Evolutionary conservation across 2,888 invertebrate genomes (phyloP), one percentile per base, ranked within the genome.

Genomic region (Dolichomitus sp.): DNA sequence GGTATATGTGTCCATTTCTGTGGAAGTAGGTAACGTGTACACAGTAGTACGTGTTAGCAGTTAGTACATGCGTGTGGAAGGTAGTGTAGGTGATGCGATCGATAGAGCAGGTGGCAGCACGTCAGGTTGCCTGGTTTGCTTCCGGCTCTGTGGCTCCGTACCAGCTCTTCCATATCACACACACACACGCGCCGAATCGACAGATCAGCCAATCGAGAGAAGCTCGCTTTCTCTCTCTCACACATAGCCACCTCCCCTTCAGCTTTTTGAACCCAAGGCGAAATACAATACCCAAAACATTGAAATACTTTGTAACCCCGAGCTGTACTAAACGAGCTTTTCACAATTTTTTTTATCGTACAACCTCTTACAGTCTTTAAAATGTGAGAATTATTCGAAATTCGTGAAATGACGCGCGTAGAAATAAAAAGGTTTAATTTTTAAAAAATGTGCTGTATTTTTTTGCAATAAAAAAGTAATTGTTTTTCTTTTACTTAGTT

Each of bases 21-120:
- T 33, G 12, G 40, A 27, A 17, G 19, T n/a, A 27, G 42, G 37
- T 17, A 37, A 54, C 23, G 52, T 33, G 57, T 66, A 30, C 54
- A n/a, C n/a, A 23, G 37, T 23, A 37, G 54, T 40, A 65, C 23
- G 66, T 50, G 74, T 59, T 59, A 48, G 37, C 48, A 59, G 63
- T 68, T 77, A 77, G 76, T 77, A 81, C 59, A 50, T 33, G 73
- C 50, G 76, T 72, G 70, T 27, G 80, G 80, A 80, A 80, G 69
- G 80, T 66, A 87, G 86, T 86, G 88, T 88, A 88, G 88, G 87
- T 88, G 87, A 90, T 17, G 87, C 89, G 92, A 92, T 92, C 92
- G 90, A 92, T 92, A 91, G 89, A 92, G 91, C 91, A 91, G 92
- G 92, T 92, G 91, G 92, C 90, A 90, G 92, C 91, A 90, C 90